Conservation (phyloP, 2,888 invertebrate genomes). For the Biston betularia region DNA sequence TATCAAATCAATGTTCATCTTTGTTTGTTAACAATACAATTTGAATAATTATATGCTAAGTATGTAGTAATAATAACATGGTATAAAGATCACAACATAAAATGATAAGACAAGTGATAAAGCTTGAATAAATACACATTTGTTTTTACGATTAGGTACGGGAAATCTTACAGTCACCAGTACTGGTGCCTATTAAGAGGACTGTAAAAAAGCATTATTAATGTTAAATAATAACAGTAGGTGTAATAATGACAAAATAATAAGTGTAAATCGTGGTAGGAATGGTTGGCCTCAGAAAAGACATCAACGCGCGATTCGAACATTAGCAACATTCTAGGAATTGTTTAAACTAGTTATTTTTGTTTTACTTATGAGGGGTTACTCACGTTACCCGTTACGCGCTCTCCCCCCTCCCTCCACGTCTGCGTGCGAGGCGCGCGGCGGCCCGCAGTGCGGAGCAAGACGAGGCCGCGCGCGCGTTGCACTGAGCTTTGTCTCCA, state of each 20-base stretch:
- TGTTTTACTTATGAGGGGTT: too few relatives aligned
- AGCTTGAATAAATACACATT: not conserved
- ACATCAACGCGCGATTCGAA: constrained; percentile 21
- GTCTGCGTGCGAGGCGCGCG: too few relatives aligned
- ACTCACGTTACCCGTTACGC: too few relatives aligned
- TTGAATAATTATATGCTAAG: constrained; percentile 33
- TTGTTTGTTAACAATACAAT: constrained; percentile 18
- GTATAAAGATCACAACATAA: constrained; percentile 6
- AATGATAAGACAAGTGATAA: not conserved
- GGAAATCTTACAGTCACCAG: not conserved
- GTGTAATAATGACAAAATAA: not conserved
- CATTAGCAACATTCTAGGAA: not conserved
- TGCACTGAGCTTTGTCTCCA: too few relatives aligned
- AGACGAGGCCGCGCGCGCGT: too few relatives aligned
- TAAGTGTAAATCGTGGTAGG: not conserved
- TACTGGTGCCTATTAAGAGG: not conserved
- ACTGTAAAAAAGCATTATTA: not conserved
- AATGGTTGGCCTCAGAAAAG: constrained; percentile 16
- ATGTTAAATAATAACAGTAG: not conserved
- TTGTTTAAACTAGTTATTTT: not conserved
- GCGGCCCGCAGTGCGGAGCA: too few relatives aligned
- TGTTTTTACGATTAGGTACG: not conserved
- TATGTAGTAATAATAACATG: constrained; percentile 2
- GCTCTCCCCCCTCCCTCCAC: too few relatives aligned
- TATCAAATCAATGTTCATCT: constrained; percentile 17